Percentiles rank a stretch among this genome's conserved stretches.
These are phyloP conservation scores for Protula sp. DNA, from an alignment of 2,888 invertebrate species.

Conservation along the genomic window DNA sequence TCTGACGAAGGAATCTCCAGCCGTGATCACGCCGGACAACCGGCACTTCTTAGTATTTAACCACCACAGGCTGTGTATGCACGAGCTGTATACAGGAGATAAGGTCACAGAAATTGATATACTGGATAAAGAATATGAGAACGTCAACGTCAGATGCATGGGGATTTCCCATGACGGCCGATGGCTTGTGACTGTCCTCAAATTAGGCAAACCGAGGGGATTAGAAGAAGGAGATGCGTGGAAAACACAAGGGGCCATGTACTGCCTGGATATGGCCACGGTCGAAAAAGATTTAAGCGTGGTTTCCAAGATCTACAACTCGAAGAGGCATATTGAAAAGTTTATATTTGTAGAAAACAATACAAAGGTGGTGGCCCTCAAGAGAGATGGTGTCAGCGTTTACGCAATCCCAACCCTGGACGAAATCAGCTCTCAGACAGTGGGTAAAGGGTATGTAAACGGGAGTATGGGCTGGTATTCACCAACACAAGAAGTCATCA, in stretches of 20 bases:
- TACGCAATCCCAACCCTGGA: conserved; percentile 3
- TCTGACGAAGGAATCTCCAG: conserved; percentile 7
- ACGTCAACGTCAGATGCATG: background rate
- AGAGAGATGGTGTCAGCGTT: conserved; percentile 7
- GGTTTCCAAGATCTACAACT: too few relatives aligned
- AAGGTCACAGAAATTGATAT: background rate
- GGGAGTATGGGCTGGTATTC: too few relatives aligned
- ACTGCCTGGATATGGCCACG: background rate
- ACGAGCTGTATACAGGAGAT: conserved; percentile 17
- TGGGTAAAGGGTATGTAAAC: background rate
- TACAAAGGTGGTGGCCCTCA: conserved; percentile 6
- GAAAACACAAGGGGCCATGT: background rate
- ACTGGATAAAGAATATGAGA: background rate
- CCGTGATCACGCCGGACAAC: conserved; percentile 7
- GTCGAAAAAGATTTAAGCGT: too few relatives aligned
- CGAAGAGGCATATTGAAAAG: conserved; percentile 8
- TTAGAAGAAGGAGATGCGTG: background rate
- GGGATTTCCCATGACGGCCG: background rate
- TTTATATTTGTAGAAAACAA: conserved; percentile 15
- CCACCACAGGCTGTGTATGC: conserved; percentile 1
- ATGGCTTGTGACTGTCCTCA: conserved; percentile 3
- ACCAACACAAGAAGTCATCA: too few relatives aligned
- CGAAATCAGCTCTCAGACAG: background rate
- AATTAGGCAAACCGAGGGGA: conserved; percentile 5
- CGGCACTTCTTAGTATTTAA: conserved; percentile 6